A percentile compares a stretch with the other conserved stretches of the same genome.
Conservation (phyloP, 2,797 vertebrate species). For the Squalus acanthias region DNA sequence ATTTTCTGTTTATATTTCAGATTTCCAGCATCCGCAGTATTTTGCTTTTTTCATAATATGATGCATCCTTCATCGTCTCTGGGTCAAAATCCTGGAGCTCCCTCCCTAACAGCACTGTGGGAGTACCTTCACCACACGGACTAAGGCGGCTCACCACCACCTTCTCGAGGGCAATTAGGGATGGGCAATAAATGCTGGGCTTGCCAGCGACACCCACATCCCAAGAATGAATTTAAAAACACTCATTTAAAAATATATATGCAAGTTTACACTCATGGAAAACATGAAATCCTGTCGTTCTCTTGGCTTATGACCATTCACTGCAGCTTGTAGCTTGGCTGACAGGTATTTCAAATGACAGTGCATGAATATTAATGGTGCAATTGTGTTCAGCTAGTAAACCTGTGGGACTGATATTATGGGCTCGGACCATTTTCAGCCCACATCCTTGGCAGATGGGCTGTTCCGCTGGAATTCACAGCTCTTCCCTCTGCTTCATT, state of each 20-base stretch:
- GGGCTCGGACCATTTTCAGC: background rate
- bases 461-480: background rate
- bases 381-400: background rate
- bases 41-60: background rate
- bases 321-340: background rate
- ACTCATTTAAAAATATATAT: background rate
- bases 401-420: background rate
- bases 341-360: background rate
- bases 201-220: background rate
- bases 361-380: background rate
- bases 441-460: background rate
- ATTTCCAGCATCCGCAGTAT: no score
- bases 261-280: background rate
- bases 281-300: background rate
- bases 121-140: background rate
- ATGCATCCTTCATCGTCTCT: background rate
- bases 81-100: background rate
- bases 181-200: background rate
- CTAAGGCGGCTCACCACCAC: no score
- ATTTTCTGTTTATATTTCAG: no score
- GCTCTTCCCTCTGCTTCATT: background rate
- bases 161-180: background rate
- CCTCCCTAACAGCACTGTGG: background rate
- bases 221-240: background rate
- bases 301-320: background rate